Evolutionary conservation across 1,140 invertebrate genomes (phyloP).

Genomic region (Drepana arcuata): DNA sequence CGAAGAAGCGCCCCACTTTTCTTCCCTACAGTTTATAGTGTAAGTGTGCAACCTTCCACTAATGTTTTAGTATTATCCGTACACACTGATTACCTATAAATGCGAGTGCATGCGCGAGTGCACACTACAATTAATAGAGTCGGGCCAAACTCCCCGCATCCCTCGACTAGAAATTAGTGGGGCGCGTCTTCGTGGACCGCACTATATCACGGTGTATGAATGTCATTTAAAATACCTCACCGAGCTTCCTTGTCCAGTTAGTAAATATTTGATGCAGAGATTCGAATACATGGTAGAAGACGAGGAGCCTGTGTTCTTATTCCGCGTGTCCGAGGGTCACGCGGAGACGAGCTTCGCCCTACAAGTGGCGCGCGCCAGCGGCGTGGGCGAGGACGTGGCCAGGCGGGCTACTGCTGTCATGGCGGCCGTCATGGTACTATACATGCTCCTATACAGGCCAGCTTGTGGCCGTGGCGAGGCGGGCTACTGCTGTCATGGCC

Average conservation of each 20-base stretch:
- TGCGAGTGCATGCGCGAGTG: too few relatives aligned
- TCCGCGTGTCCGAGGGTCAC: slow-evolving; percentile 71
- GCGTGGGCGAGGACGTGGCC: slow-evolving; percentile 27
- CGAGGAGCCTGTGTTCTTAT: slow-evolving; percentile 75
- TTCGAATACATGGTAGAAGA: slow-evolving; percentile 73
- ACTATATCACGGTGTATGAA: too few relatives aligned
- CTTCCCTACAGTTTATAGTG: too few relatives aligned
- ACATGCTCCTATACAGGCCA: too few relatives aligned
- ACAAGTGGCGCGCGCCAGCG: slow-evolving; percentile 68
- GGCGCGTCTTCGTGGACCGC: too few relatives aligned
- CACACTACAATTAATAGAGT: not conserved
- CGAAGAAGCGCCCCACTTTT: too few relatives aligned
- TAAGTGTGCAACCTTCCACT: too few relatives aligned
- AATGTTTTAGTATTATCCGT: too few relatives aligned
- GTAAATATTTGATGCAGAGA: slow-evolving; percentile 58
- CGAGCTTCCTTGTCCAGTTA: too few relatives aligned
- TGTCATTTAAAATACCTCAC: too few relatives aligned
- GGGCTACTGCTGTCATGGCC: not conserved
- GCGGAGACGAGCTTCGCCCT: slow-evolving; percentile 73
- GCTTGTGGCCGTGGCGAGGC: not conserved
- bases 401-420: slow-evolving; percentile 23
- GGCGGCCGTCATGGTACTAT: slow-evolving; percentile 23
- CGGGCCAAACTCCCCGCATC: not conserved
- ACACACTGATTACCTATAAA: too few relatives aligned
- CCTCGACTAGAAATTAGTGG: too few relatives aligned